A percentile compares a stretch with the other conserved stretches of the same genome.
These are phyloP conservation scores for Podocnemis expansa DNA, from an alignment of 2,113 vertebrate genomes.

Conservation along the genomic window DNA sequence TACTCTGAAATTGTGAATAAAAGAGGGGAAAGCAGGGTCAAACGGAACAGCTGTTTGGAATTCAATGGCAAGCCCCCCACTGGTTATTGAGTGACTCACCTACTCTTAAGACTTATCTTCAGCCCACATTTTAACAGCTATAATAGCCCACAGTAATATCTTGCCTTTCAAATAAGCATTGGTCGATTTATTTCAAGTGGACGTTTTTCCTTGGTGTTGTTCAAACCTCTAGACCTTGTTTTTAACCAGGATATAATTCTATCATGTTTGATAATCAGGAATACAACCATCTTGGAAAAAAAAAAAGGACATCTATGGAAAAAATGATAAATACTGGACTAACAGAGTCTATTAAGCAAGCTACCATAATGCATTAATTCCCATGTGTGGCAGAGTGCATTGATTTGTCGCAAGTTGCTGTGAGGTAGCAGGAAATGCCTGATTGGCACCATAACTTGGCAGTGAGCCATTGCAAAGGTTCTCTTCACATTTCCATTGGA, in stretches of 20 bases:
- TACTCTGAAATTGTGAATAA: not conserved
- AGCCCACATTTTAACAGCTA: not conserved
- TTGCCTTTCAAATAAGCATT: not conserved
- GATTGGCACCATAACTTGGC: not conserved
- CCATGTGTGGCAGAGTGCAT: rapidly evolving
- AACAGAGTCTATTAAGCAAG: not conserved
- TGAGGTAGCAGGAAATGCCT: not conserved
- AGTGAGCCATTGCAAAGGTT: not conserved
- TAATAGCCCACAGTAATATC: not conserved
- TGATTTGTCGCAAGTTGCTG: not conserved
- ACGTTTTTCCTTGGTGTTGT: not conserved
- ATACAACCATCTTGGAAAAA: not conserved
- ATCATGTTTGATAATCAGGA: not conserved
- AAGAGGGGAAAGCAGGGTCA: not conserved
- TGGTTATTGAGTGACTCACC: not conserved
- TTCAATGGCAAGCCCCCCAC: not conserved
- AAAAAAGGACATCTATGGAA: not conserved
- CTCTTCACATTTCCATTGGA: not conserved
- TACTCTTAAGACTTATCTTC: rapidly evolving
- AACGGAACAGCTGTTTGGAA: not conserved
- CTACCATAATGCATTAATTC: not conserved
- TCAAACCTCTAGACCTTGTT: not conserved
- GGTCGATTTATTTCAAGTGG: not conserved
- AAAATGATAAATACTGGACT: not conserved
- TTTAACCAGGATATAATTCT: not conserved